Evolutionary conservation across 2,888 invertebrate genomes (phyloP), one percentile per base, ranked within the genome.

Genomic region (Drosophila helvetica): DNA sequence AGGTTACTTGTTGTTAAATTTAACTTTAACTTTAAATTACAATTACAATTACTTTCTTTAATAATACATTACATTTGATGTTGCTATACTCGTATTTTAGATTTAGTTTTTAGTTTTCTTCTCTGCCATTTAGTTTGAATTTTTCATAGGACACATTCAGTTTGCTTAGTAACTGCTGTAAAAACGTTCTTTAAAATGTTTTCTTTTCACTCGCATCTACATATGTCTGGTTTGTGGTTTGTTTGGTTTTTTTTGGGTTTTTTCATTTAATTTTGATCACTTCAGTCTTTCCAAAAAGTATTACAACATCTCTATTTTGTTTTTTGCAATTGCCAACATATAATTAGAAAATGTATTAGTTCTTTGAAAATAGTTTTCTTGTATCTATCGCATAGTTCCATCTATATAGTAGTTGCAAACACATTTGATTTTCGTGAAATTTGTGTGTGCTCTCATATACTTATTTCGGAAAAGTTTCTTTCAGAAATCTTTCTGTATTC

Each of bases 281-380:
- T 74, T 86, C 85, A 86, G 85, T 86, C 85, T 86, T 88, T 86
- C 84, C 87, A 81, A 84, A 84, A 85, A 85, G 66, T 66, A 66
- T 54, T 66, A 66, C 65, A 66, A 43, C 65, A 66, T 66, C 48
- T 66, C 48, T 50, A 15, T 43, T 65, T 66, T n/a, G 27, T 25
- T 30, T 43, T 43, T 53, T 47, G 38, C 45, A 15, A 27, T 19
- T 58, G 48, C 43, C 58, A 50, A 69, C 59, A 48, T 69, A 50
- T 58, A 59, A 19, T 60, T 56, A 72, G 62, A 71, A 57, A 71
- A 43, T 47, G 17, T 76, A 68, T 69, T 58, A 38, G 55, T 59
- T 51, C 17, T 53, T 59, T 72, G 62, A 62, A 79, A 79, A 74
- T 74, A 79, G 77, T 73, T 66, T 43, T 55, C 27, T 62, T 53